These are phyloP conservation scores for Aurelia sp. DNA, from an alignment of 30 jellyfish, hydroid and myxozoan species.

Conservation along the genomic window DNA sequence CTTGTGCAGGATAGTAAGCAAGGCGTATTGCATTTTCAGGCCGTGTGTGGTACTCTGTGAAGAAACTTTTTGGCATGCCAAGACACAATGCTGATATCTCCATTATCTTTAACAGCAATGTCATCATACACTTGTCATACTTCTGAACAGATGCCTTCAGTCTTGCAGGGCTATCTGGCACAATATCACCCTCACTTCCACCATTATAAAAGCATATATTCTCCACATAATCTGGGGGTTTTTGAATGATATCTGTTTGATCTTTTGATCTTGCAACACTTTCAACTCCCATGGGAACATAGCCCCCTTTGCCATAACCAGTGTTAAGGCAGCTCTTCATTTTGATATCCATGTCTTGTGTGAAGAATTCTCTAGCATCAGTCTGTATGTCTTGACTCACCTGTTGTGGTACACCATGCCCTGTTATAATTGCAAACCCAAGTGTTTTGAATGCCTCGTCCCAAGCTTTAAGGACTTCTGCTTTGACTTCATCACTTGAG, in stretches of 20 bases:
- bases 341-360: slow-evolving; percentile 13
- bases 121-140: slow-evolving; percentile 17
- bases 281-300: slow-evolving; percentile 57
- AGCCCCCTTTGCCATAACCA: slow-evolving; percentile 68
- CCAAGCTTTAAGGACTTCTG: slow-evolving; percentile 40
- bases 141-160: slow-evolving; percentile 19
- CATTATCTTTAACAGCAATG: slow-evolving; percentile 14
- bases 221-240: slow-evolving; percentile 57
- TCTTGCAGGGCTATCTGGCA: slow-evolving; percentile 35
- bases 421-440: slow-evolving; percentile 49
- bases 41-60: slow-evolving; percentile 1
- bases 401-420: slow-evolving; percentile 52
- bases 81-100: slow-evolving; percentile 61
- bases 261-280: slow-evolving; percentile 54
- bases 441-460: slow-evolving; percentile 10
- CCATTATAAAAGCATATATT: slow-evolving; percentile 32
- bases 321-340: slow-evolving; percentile 38
- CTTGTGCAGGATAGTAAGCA: slow-evolving; percentile 60
- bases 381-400: neutral
- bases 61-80: slow-evolving; percentile 46
- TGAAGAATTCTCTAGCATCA: slow-evolving; percentile 32
- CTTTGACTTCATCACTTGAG: slow-evolving; percentile 3
- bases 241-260: neutral
- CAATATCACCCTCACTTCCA: slow-evolving; percentile 18
- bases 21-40: slow-evolving; percentile 49